Percentiles rank a stretch among this genome's conserved stretches.
These are phyloP conservation scores for Prochilodus magdalenae DNA, from an alignment of 2,113 vertebrate species.

Conservation along the genomic window DNA sequence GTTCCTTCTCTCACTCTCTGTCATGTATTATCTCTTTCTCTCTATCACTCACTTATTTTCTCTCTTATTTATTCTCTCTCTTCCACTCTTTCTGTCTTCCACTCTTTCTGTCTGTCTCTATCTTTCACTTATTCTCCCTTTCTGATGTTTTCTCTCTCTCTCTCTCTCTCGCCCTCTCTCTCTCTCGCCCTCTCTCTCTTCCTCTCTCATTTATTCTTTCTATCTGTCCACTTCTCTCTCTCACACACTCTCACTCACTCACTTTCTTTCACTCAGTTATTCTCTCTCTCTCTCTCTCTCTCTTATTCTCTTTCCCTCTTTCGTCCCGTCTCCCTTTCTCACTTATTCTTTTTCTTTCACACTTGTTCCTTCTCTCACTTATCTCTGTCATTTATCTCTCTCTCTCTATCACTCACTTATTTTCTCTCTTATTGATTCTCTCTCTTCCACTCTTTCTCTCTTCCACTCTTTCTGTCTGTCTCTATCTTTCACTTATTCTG, in stretches of 20 bases:
- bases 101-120: slow-evolving; percentile 27
- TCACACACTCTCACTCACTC: background rate
- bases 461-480: too few species aligned
- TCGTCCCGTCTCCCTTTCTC: slow-evolving; percentile 1
- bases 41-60: background rate
- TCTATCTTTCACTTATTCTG: background rate
- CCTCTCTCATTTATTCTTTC: background rate
- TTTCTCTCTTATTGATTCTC: background rate
- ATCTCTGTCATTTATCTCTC: slow-evolving; percentile 1
- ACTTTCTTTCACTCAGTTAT: slow-evolving; percentile 29
- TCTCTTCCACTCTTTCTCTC: background rate
- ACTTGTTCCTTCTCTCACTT: slow-evolving; percentile 10
- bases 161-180: background rate
- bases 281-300: slow-evolving; percentile 23
- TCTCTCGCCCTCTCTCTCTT: slow-evolving; percentile 17
- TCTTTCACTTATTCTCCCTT: background rate
- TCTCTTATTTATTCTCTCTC: slow-evolving; percentile 5
- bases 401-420: slow-evolving; percentile 7
- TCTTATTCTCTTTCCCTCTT: background rate
- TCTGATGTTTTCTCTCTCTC: slow-evolving; percentile 30
- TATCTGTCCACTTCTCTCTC: background rate
- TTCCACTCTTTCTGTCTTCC: background rate
- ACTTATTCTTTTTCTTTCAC: background rate
- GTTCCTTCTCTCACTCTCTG: background rate
- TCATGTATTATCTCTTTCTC: slow-evolving; percentile 25